Percentiles rank a stretch among this genome's conserved stretches.
phyloP scores from a whole-genome alignment of 2,113 vertebrate genomes.

The Herpetotheres cachinnans region DNA sequence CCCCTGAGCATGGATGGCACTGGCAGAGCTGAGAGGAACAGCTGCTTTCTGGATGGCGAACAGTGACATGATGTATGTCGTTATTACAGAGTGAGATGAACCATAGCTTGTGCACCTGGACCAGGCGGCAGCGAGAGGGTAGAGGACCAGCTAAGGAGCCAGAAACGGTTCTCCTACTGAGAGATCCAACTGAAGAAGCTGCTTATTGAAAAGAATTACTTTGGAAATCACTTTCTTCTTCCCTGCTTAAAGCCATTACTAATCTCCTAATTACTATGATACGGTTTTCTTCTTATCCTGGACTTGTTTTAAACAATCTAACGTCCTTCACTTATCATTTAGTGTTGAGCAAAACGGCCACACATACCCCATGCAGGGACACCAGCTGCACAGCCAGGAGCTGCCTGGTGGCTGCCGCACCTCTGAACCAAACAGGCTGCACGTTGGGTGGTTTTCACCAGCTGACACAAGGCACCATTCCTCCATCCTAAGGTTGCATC shows the following conservation, averaged over 20 bases:
- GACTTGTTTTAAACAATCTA: neutral
- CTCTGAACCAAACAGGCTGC: neutral
- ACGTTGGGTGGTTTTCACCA: neutral
- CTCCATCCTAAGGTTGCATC: neutral
- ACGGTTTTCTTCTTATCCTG: neutral
- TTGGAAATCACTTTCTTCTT: neutral
- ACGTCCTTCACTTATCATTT: neutral
- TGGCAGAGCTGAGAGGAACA: neutral
- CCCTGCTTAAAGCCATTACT: neutral
- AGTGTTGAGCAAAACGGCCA: neutral
- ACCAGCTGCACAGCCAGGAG: neutral
- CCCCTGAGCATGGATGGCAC: neutral
- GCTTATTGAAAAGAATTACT: neutral
- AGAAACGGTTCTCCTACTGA: neutral
- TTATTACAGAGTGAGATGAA: slow-evolving; percentile 8
- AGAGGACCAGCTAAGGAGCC: neutral
- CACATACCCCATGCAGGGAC: neutral
- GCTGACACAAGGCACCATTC: neutral
- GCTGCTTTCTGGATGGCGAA: slow-evolving; percentile 17
- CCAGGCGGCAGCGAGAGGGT: neutral
- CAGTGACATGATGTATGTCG: slow-evolving; percentile 16
- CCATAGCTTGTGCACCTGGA: slow-evolving; percentile 33
- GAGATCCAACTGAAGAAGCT: neutral
- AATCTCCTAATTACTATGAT: neutral
- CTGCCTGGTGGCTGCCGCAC: neutral